These are phyloP conservation scores for Geophilus truncorum DNA, from an alignment of 2,888 invertebrate genomes.

Conservation along the genomic window DNA sequence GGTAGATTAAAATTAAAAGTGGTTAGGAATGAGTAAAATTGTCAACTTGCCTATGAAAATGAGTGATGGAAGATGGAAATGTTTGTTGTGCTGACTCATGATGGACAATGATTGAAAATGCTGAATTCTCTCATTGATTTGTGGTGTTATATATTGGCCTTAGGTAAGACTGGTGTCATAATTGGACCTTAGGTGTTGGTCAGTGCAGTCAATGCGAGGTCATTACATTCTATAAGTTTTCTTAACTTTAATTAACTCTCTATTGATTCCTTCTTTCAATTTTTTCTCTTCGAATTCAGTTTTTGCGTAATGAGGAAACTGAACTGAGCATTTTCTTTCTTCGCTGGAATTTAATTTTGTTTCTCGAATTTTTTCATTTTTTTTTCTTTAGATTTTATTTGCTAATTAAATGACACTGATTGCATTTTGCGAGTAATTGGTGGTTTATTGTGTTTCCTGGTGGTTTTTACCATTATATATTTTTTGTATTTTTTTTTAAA, in stretches of 20 bases:
- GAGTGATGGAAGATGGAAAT: too few relatives aligned
- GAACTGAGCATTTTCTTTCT: not conserved
- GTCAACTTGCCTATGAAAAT: not conserved
- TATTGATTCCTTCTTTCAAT: not conserved
- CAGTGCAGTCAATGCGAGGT: not conserved
- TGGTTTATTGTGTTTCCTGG: not conserved
- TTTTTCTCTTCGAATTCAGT: not conserved
- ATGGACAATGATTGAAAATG: not conserved
- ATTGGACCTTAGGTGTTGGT: slow-evolving; percentile 10
- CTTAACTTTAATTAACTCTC: not conserved
- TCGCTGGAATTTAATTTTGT: not conserved
- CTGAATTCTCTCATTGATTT: not conserved
- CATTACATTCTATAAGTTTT: not conserved
- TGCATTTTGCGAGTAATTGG: not conserved
- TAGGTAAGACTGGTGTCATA: not conserved
- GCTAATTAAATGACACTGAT: not conserved
- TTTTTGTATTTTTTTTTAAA: not conserved
- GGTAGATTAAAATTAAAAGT: too few relatives aligned
- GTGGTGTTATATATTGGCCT: slow-evolving; percentile 18
- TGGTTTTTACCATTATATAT: not conserved
- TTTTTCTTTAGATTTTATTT: not conserved
- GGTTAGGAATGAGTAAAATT: too few relatives aligned
- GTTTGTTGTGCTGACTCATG: not conserved
- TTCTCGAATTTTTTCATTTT: not conserved
- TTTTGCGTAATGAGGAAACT: not conserved